Evolutionary conservation across 2,888 invertebrate species (phyloP).

Genomic region (Amphipyra berbera): DNA sequence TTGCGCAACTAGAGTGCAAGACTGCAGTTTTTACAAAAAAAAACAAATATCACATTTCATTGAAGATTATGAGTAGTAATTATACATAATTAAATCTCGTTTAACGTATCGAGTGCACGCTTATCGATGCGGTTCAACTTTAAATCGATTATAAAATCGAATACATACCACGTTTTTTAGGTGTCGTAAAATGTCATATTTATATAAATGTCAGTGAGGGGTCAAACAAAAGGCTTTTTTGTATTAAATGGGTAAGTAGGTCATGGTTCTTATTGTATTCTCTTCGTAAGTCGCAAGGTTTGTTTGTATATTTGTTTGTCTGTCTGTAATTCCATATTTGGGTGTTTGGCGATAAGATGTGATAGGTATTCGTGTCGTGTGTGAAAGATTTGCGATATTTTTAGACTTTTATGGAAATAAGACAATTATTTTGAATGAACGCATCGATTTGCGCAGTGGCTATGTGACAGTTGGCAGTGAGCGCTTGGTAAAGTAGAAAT

Average conservation of each 20-base stretch:
- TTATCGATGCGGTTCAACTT: slow-evolving; percentile 15
- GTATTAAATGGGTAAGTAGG: slow-evolving; percentile 27
- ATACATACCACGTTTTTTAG: slow-evolving; percentile 13
- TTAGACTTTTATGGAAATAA: too few relatives aligned
- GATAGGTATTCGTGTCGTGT: background rate
- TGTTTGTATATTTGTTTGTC: slow-evolving; percentile 15
- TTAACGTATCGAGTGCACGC: background rate
- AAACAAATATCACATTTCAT: background rate
- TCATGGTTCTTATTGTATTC: slow-evolving; percentile 40
- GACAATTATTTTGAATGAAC: too few relatives aligned
- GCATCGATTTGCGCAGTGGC: too few relatives aligned
- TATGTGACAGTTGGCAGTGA: too few relatives aligned
- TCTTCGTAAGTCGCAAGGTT: slow-evolving; percentile 16
- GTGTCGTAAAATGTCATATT: slow-evolving; percentile 41
- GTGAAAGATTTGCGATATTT: background rate
- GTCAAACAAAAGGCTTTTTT: slow-evolving; percentile 26
- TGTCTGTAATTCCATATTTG: slow-evolving; percentile 21
- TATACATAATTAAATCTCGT: background rate
- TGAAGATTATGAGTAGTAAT: background rate
- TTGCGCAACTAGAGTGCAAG: too few relatives aligned
- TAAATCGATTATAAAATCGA: slow-evolving; percentile 36
- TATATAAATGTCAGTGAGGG: slow-evolving; percentile 44
- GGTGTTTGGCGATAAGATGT: slow-evolving; percentile 1
- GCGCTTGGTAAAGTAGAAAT: too few relatives aligned
- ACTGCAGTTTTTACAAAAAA: background rate